Percentiles rank a stretch among this genome's conserved stretches.
These are phyloP conservation scores for Pseudocheirus occidentalis DNA, from an alignment of 2,797 vertebrate genomes.

Conservation along the genomic window DNA sequence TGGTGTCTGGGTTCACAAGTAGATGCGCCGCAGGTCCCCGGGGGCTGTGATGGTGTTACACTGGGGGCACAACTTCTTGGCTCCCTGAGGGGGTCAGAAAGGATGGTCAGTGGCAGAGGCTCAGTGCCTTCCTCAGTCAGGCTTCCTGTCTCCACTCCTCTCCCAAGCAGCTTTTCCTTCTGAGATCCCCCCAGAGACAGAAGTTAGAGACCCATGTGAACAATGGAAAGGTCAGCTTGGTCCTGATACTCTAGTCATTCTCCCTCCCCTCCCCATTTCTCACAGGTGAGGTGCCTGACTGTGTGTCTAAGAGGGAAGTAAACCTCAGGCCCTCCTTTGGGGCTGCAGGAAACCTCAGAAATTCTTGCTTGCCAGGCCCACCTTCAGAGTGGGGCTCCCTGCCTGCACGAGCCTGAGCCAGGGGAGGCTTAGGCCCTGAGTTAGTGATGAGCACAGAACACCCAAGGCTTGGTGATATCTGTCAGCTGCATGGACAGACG, in stretches of 20 bases:
- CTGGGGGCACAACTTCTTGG: constrained; percentile 99
- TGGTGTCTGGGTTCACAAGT: constrained; percentile 91
- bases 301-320: too few relatives aligned
- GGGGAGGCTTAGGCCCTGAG: not conserved
- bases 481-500: not conserved
- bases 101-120: constrained; percentile 59
- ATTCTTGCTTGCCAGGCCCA: not conserved
- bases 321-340: not conserved
- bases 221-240: too few relatives aligned
- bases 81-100: constrained; percentile 88
- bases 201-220: too few relatives aligned
- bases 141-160: constrained; percentile 54
- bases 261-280: not conserved
- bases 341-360: too few relatives aligned
- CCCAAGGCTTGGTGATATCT: not conserved
- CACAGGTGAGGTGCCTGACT: not conserved
- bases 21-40: constrained; percentile 97
- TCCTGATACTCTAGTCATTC: too few relatives aligned
- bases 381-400: not conserved
- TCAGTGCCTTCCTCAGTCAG: constrained; percentile 65
- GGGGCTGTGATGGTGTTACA: constrained; percentile 99
- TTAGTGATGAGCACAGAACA: not conserved
- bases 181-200: not conserved
- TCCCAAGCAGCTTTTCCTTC: not conserved
- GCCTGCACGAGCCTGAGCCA: too few relatives aligned